phyloP scores from a whole-genome alignment of 2,113 vertebrate species.

The Albula glossodonta region DNA sequence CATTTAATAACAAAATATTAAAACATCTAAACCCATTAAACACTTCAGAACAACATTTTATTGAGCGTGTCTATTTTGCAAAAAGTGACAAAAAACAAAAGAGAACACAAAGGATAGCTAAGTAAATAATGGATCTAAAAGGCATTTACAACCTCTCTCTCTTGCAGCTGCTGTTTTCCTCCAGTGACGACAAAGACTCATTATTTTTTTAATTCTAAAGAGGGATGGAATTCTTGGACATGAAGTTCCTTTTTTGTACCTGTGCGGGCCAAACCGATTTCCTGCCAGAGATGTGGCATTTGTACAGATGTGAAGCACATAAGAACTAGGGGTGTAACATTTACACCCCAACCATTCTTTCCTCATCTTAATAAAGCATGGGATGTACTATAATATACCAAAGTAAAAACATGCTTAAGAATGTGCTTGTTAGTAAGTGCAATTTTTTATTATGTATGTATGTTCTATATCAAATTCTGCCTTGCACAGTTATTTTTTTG shows the following conservation, averaged over 20 bases:
- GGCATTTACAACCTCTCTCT: not conserved
- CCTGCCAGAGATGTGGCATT: slow-evolving; percentile 49
- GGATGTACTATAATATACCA: slow-evolving; percentile 19
- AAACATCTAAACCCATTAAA: not conserved
- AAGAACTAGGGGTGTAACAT: slow-evolving; percentile 38
- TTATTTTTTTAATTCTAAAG: slow-evolving; percentile 46
- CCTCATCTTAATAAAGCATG: slow-evolving; percentile 31
- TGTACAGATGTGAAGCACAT: slow-evolving; percentile 51
- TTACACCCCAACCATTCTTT: slow-evolving; percentile 25
- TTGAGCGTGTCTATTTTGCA: not conserved
- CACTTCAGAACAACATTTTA: not conserved
- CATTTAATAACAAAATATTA: not conserved
- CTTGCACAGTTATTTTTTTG: not conserved
- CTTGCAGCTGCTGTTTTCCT: slow-evolving; percentile 30
- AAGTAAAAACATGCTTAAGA: not conserved
- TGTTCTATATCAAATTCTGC: not conserved
- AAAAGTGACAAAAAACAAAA: not conserved
- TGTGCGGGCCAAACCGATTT: slow-evolving; percentile 47
- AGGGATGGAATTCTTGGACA: slow-evolving; percentile 38
- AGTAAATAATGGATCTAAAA: slow-evolving; percentile 12
- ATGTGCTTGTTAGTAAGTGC: not conserved
- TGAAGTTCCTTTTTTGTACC: slow-evolving; percentile 35
- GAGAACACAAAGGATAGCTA: not conserved
- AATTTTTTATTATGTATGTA: not conserved
- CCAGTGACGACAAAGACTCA: slow-evolving; percentile 35